Conservation (phyloP, 2,888 invertebrate species). For the Platycheirus rosarum region DNA sequence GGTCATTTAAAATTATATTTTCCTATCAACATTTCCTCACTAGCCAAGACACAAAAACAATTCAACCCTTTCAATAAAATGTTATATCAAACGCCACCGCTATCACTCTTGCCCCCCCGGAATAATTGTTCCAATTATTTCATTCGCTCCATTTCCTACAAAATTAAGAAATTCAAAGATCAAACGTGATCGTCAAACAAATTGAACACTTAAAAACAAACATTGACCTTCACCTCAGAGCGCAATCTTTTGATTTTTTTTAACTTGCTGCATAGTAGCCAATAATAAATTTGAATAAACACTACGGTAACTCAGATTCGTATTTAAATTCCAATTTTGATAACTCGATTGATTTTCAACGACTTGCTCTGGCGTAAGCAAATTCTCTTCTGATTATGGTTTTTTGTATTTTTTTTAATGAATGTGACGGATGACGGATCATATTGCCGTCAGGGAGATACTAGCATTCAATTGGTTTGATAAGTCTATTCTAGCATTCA, state of each 20-base stretch:
- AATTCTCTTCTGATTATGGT: no score
- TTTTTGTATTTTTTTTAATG: no score
- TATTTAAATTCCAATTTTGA: constrained; percentile 12
- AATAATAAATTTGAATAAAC: constrained; percentile 40
- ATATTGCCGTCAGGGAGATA: no score
- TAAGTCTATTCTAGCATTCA: no score
- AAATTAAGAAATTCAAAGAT: constrained; percentile 4
- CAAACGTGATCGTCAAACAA: constrained; percentile 9
- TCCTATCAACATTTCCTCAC: constrained; percentile 20
- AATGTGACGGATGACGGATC: no score
- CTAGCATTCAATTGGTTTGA: no score
- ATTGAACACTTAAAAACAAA: constrained; percentile 6
- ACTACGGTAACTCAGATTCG: constrained; percentile 18
- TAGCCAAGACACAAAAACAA: not conserved
- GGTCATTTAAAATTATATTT: not conserved
- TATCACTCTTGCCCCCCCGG: not conserved
- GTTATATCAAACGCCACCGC: not conserved
- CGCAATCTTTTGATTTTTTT: no score
- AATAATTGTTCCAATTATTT: not conserved
- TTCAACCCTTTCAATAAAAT: not conserved
- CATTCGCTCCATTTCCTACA: constrained; percentile 1
- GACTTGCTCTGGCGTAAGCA: not conserved
- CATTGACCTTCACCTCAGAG: constrained; percentile 53
- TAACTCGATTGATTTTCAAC: not conserved
- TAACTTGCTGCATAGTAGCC: constrained; percentile 24